Base-by-base conservation (phyloP, 2,797 vertebrate species). In the Apogon talboti region DNA sequence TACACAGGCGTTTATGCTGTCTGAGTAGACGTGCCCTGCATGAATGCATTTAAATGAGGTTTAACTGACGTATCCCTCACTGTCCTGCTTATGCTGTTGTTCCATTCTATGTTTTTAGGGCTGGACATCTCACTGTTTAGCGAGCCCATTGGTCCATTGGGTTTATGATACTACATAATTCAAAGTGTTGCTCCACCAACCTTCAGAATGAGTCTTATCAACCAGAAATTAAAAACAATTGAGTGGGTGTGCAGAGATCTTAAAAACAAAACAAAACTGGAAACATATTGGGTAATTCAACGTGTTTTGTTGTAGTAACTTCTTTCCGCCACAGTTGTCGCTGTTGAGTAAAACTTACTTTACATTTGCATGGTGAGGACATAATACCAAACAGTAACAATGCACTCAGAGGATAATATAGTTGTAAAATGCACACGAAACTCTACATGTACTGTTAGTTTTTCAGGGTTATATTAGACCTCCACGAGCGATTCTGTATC, bases 331-430 rank as follows among this genome's bases (percentile, higher is more conserved):
- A 57, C 58, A 41, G 3, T 51, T 54, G 40, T 44, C 57, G 30
- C 47, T 59, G 21, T 41, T 48, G 42, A 61, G 37, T 47, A 15
- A 4, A 6, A 6, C 7, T 43, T n/a, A 8, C 14, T n/a, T 15
- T 15, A 43, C 14, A n/a, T 42, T 12, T 42, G 14, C 14, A 6
- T 42, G 6, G 15, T 64, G 9, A 53, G 14, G 33, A 52, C 13
- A 60, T 63, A 77, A 48, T 63, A 66, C n/a, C 7, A 18, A 18
- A 33, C n/a, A 45, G 38, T 14, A 58, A 65, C 56, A 40, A 40
- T 19, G 7, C 11, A 19, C 53, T 38, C 35, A 11, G 7, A 11
- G n/a, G 16, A 46, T 42, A 57, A 21, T 46, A 63, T 35, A 51
- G 19, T 12, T 11, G 21, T 43, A 42, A 74, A 63, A 35, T 9